Conservation (phyloP, 2,113 vertebrate genomes). For the Regulus satrapa region DNA sequence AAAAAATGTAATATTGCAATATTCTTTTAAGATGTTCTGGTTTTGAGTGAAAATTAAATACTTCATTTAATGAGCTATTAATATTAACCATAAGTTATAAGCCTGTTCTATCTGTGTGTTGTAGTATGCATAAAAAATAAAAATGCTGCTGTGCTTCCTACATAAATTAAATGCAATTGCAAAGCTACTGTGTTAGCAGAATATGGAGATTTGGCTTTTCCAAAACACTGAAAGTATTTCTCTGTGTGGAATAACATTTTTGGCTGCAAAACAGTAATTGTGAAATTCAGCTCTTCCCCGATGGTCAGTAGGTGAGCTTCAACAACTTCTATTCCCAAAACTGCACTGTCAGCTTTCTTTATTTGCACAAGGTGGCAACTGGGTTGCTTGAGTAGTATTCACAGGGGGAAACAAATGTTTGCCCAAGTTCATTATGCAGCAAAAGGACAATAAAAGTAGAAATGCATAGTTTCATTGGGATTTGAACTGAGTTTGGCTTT, state of each 20-base stretch:
- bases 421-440: constrained; percentile 25
- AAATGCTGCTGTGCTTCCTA: not conserved
- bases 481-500: not conserved
- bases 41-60: constrained; percentile 54
- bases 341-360: not conserved
- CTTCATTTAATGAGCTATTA: constrained; percentile 74
- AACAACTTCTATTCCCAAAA: not conserved
- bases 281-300: not conserved
- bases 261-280: not conserved
- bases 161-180: constrained; percentile 8
- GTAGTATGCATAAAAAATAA: constrained; percentile 33
- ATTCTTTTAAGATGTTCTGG: constrained; percentile 25
- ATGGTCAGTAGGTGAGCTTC: not conserved
- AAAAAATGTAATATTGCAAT: constrained; percentile 21
- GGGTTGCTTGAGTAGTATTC: not conserved
- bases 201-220: not conserved
- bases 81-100: constrained; percentile 72
- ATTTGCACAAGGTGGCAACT: not conserved
- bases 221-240: not conserved
- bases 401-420: constrained; percentile 4
- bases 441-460: not conserved
- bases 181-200: not conserved
- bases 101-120: constrained; percentile 12
- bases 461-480: not conserved
- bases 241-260: not conserved